Base-by-base conservation (phyloP, 1,140 invertebrate genomes). In the Oreohelix idahoensis region DNA sequence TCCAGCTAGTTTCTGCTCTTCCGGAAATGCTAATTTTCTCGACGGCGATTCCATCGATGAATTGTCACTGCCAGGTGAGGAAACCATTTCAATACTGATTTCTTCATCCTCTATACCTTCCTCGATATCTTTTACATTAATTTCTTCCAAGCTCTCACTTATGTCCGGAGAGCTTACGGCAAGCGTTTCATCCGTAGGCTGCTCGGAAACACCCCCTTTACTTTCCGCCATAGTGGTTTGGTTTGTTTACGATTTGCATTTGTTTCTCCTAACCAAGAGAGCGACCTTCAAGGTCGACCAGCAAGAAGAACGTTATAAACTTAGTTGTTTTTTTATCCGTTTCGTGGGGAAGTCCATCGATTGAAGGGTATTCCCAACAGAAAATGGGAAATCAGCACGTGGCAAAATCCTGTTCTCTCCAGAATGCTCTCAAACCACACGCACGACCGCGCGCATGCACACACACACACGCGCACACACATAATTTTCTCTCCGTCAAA, bases 121-220 rank as follows among this genome's bases (percentile, higher is more conserved):
- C 0, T 76, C 74, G 29, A 49, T 17, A 29, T 76, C 74, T 32
- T 51, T 51, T n/a, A 10, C 32, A 53, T 32, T 35, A 32, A 76
- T 76, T 53, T 76, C 74, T 51, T 76, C 74, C 20, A 81, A n/a
- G 70, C 69, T 73, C 42, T 70, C 79, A 38, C 42, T 58, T 17
- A 8, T 42, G n/a, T 69, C 42, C 35, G 69, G 71, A 23, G 79
- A 73, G 36, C 70, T 45, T 29, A 73, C 29, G 17, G 1, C 0
- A 49, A 51, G 13, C 15, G 15, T 51, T 23, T 69, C 45, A 13
- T 39, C 51, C 26, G 53, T 32, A 13, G 23, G 42, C 29, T 74
- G 17, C 20, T 13, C 63, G 35, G 23, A 23, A 38, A 49, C 51
- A 49, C 70, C 66, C 70, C 36, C 69, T 35, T 45, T 66, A 17